These are phyloP conservation scores for Acrossocheilus fasciatus DNA, from an alignment of 2,797 vertebrate species.

Conservation along the genomic window DNA sequence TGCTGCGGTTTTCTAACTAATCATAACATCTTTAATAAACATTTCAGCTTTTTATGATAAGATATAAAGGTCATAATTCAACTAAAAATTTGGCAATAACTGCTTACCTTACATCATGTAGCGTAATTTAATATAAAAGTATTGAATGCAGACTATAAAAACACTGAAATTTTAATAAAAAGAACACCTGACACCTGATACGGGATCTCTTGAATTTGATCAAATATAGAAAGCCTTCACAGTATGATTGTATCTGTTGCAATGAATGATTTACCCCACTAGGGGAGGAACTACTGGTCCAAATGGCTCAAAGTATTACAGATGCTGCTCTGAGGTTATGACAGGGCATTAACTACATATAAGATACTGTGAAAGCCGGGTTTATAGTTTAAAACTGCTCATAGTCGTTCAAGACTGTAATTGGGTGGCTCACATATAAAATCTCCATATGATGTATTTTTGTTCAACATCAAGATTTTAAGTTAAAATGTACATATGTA, in stretches of 20 bases:
- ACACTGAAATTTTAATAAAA: not conserved
- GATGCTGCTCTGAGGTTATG: conserved; percentile 17
- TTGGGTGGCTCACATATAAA: not conserved
- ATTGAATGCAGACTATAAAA: not conserved
- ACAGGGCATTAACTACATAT: not conserved
- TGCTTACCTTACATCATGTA: not conserved
- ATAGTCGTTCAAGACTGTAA: not conserved
- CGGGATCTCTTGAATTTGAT: not conserved
- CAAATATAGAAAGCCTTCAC: conserved; percentile 1
- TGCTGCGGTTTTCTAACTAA: not conserved
- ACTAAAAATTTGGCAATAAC: not conserved
- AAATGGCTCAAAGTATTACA: conserved; percentile 31
- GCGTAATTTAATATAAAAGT: not conserved
- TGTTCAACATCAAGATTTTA: not conserved
- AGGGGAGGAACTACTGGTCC: conserved; percentile 45
- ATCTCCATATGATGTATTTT: not conserved
- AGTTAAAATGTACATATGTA: not conserved
- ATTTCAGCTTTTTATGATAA: not conserved
- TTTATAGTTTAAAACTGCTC: not conserved
- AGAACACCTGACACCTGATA: not conserved
- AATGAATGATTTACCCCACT: conserved; percentile 47
- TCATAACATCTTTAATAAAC: conserved; percentile 18
- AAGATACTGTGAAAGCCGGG: no score
- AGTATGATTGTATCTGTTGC: conserved; percentile 34
- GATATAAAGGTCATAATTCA: not conserved